These are phyloP conservation scores for Trichogramma pretiosum DNA, from an alignment of 1,140 invertebrate species.

Conservation along the genomic window DNA sequence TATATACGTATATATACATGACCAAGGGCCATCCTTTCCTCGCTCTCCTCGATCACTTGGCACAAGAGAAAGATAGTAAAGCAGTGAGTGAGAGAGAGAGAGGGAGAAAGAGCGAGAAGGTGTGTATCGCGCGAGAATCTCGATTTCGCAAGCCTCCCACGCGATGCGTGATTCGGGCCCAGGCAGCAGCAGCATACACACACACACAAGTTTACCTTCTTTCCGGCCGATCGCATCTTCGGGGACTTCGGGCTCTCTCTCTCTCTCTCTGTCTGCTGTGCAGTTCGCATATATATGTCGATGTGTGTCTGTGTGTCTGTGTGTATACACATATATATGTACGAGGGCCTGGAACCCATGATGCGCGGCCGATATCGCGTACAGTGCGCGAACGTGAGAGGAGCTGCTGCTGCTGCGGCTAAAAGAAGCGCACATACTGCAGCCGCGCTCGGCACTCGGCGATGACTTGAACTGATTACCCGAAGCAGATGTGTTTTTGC, in stretches of 20 bases:
- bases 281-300: not conserved
- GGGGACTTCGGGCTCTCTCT: no score
- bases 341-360: not conserved
- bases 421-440: no score
- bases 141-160: constrained; percentile 26
- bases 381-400: no score
- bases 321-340: no score
- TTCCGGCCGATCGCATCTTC: constrained; percentile 14
- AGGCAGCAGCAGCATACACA: no score
- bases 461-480: no score
- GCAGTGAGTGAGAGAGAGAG: not conserved
- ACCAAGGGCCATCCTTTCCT: constrained; percentile 22
- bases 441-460: no score
- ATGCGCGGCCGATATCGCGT: not conserved
- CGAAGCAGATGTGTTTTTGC: no score
- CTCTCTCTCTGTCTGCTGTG: not conserved
- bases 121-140: constrained; percentile 25
- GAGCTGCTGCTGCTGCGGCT: no score
- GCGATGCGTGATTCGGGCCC: constrained; percentile 24
- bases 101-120: not conserved
- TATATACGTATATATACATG: constrained; percentile 15
- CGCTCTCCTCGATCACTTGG: no score
- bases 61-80: not conserved
- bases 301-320: not conserved
- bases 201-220: constrained; percentile 15